Conservation (phyloP, 2,113 vertebrate genomes). For the Sula dactylatra region DNA sequence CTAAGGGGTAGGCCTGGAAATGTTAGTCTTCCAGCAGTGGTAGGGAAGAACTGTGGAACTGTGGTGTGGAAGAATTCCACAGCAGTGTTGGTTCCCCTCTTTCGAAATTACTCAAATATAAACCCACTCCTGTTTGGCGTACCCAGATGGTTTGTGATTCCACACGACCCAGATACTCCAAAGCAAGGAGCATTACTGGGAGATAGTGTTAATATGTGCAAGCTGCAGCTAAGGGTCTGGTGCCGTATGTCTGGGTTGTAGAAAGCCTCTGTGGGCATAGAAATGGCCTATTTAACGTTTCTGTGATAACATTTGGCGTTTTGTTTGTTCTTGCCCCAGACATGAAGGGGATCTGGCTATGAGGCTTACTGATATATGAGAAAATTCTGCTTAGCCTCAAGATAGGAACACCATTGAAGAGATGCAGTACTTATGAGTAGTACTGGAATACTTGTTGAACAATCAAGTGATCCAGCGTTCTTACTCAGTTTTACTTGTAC, state of each 20-base stretch:
- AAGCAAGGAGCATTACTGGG: accelerated
- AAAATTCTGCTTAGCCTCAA: background rate
- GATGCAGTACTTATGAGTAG: background rate
- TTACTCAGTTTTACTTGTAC: background rate
- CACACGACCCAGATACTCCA: background rate
- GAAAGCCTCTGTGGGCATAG: background rate
- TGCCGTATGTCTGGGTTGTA: background rate
- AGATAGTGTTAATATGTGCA: background rate
- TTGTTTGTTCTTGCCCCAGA: background rate
- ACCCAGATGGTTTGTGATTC: background rate
- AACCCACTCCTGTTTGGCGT: background rate
- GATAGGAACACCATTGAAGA: background rate
- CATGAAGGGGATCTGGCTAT: background rate
- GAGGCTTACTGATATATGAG: background rate
- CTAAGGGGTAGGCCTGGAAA: background rate
- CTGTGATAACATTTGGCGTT: background rate
- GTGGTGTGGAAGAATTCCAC: no score
- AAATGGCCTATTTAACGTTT: background rate
- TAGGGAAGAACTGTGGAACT: background rate
- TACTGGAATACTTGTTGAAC: background rate
- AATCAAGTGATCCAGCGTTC: background rate
- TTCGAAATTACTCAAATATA: background rate
- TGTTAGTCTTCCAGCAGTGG: background rate
- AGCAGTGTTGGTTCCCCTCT: background rate
- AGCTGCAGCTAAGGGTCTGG: background rate